These are phyloP conservation scores for Xanthorhoe designata DNA, from an alignment of 2,888 invertebrate species.

Conservation along the genomic window DNA sequence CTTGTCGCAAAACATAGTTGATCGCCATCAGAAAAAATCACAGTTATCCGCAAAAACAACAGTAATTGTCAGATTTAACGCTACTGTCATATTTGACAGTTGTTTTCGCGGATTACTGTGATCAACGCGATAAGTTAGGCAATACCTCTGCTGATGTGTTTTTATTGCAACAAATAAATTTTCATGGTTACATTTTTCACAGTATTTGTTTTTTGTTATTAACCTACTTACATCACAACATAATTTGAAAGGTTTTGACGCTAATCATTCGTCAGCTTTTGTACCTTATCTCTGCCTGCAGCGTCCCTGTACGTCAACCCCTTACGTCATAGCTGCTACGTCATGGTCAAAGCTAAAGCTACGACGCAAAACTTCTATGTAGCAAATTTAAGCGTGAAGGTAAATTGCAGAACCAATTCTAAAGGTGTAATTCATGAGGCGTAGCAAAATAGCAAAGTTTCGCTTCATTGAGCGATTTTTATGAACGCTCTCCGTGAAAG, in stretches of 20 bases:
- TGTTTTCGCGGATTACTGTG: no score
- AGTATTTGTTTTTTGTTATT: no score
- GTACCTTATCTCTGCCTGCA: slow-evolving; percentile 3
- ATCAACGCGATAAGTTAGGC: no score
- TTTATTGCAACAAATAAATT: neutral
- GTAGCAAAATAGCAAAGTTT: slow-evolving; percentile 46
- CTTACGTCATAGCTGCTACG: slow-evolving; percentile 33
- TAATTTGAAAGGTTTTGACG: neutral
- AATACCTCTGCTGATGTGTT: no score
- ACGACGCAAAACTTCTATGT: slow-evolving; percentile 22
- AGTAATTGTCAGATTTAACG: no score
- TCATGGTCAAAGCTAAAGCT: slow-evolving; percentile 21
- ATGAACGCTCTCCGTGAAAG: slow-evolving; percentile 61
- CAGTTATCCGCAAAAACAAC: no score
- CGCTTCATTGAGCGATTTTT: slow-evolving; percentile 60
- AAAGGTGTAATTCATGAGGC: slow-evolving; percentile 35
- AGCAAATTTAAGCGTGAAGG: slow-evolving; percentile 19
- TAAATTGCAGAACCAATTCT: slow-evolving; percentile 17
- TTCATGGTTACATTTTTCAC: no score
- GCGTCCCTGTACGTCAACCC: slow-evolving; percentile 21
- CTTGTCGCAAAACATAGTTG: no score
- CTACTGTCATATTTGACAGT: no score
- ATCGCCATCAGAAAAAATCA: no score
- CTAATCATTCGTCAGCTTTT: slow-evolving; percentile 13
- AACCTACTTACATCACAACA: neutral